These are phyloP conservation scores for Atherinosoma microstoma DNA, from an alignment of 2,797 vertebrate genomes.

Conservation along the genomic window DNA sequence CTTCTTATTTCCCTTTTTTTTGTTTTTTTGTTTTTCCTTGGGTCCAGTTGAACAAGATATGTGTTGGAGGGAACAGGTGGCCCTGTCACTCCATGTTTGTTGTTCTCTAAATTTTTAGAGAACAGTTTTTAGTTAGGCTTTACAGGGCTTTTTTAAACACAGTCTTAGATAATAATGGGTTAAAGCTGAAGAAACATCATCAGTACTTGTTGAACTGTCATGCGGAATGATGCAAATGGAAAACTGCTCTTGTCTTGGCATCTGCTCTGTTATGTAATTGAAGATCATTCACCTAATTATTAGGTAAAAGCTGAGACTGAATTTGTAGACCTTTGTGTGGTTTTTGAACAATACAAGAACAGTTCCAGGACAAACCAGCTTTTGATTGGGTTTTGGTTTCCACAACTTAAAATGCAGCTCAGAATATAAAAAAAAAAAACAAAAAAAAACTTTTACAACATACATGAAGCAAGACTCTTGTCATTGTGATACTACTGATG, in stretches of 20 bases:
- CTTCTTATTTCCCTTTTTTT: too few species aligned
- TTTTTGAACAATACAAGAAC: not conserved
- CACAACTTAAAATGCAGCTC: not conserved
- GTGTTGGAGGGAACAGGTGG: too few species aligned
- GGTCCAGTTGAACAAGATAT: too few species aligned
- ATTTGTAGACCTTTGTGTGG: constrained; percentile 9
- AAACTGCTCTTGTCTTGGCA: not conserved
- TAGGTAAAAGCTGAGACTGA: not conserved
- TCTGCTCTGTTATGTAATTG: constrained; percentile 10
- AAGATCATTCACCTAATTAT: not conserved
- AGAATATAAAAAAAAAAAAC: not conserved
- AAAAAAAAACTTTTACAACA: too few species aligned
- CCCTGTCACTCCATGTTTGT: too few species aligned
- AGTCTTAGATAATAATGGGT: not conserved
- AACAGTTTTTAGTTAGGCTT: not conserved
- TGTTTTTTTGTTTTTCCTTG: too few species aligned
- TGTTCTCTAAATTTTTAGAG: too few species aligned
- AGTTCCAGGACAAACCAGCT: not conserved
- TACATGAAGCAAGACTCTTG: not conserved
- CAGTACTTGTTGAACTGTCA: not conserved
- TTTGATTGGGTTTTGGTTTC: not conserved
- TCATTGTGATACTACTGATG: not conserved
- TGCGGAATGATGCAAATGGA: not conserved
- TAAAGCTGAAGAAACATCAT: not conserved
- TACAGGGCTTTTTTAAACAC: not conserved